Evolutionary conservation across 2,888 invertebrate genomes (phyloP).

Genomic region (Eupithecia vulgata): DNA sequence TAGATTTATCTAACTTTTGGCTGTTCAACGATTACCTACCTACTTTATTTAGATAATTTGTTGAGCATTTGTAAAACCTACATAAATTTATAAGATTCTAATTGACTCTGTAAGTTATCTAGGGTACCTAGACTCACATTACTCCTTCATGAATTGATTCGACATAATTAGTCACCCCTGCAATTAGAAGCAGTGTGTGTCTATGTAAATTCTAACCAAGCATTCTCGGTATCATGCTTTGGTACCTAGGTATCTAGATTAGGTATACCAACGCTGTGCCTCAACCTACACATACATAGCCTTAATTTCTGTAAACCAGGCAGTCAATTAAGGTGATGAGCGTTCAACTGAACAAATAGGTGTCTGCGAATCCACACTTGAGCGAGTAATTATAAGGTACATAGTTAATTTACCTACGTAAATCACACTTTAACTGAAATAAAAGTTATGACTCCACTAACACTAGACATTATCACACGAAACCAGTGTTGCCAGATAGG

Average conservation of each 20-base stretch:
- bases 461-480: background rate
- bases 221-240: slow-evolving; percentile 15
- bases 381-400: background rate
- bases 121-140: background rate
- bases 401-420: background rate
- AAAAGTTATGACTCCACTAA: background rate
- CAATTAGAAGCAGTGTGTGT: slow-evolving; percentile 25
- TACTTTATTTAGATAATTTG: background rate
- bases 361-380: background rate
- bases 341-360: background rate
- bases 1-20: background rate
- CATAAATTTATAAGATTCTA: background rate
- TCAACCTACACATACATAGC: slow-evolving; percentile 1
- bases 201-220: slow-evolving; percentile 18
- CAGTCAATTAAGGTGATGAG: background rate
- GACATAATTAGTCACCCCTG: slow-evolving; percentile 18
- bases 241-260: no score
- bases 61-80: background rate
- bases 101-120: background rate
- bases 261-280: slow-evolving; percentile 18
- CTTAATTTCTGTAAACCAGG: background rate
- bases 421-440: background rate
- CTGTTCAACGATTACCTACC: background rate
- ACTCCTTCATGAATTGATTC: slow-evolving; percentile 14
- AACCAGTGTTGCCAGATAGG: no score